Conservation (phyloP, 2,797 vertebrate genomes). For the Chloroceryle inda region DNA sequence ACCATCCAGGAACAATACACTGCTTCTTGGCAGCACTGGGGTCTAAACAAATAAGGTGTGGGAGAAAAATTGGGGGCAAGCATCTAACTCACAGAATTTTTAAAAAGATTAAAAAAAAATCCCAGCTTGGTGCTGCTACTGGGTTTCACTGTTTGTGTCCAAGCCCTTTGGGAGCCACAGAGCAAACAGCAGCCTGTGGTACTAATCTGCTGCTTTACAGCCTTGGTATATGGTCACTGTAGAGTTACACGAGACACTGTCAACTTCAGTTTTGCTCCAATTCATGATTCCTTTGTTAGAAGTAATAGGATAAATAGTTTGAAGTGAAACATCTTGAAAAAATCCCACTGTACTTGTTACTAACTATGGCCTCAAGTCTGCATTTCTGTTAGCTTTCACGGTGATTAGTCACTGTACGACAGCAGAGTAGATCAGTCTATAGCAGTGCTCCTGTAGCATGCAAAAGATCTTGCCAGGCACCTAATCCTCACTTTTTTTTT, state of each 20-base stretch:
- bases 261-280: constrained; percentile 56
- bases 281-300: constrained; percentile 44
- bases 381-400: constrained; percentile 48
- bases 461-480: constrained; percentile 43
- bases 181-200: constrained; percentile 49
- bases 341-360: constrained; percentile 44
- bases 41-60: not conserved
- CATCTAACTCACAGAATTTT: not conserved
- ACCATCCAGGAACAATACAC: not conserved
- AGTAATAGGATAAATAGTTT: constrained; percentile 59
- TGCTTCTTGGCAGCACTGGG: not conserved
- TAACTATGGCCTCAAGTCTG: constrained; percentile 33
- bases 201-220: constrained; percentile 60
- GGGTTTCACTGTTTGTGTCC: not conserved
- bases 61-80: not conserved
- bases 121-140: not conserved
- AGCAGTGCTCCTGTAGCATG: constrained; percentile 29
- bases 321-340: constrained; percentile 67
- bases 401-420: constrained; percentile 35
- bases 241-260: constrained; percentile 55
- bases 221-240: constrained; percentile 3
- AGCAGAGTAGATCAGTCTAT: not conserved
- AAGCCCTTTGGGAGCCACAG: not conserved
- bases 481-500: constrained; percentile 17
- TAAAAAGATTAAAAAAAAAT: not conserved